Conservation (phyloP, 1,140 invertebrate genomes). For the Pseudachorutes palmiensis region DNA sequence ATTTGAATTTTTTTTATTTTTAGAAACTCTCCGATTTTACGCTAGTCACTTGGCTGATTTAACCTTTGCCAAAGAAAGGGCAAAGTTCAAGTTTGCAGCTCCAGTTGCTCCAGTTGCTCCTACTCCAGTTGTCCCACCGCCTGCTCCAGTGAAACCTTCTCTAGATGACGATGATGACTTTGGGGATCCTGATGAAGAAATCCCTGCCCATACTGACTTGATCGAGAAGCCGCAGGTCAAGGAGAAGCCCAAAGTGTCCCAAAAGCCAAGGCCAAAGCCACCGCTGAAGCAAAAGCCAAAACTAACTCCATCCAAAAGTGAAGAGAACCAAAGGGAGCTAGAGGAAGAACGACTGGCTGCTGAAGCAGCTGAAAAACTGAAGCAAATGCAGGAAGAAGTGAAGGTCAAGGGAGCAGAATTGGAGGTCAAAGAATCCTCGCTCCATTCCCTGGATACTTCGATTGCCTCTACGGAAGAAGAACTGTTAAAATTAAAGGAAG, state of each 20-base stretch:
- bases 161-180: conserved; percentile 33
- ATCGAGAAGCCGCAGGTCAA: conserved; percentile 17
- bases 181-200: conserved; percentile 33
- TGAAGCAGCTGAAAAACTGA: conserved; percentile 23
- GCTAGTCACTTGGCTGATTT: conserved; percentile 37
- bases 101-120: background rate
- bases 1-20: conserved; percentile 5
- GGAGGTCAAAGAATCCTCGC: conserved; percentile 20
- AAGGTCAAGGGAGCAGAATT: conserved; percentile 18
- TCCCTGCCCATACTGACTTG: conserved; percentile 7
- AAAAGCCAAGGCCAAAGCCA: conserved; percentile 30
- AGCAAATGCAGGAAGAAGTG: conserved; percentile 27
- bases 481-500: conserved; percentile 43
- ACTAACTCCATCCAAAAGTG: conserved; percentile 16
- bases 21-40: conserved; percentile 35
- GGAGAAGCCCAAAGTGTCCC: conserved; percentile 29
- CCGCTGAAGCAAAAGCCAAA: conserved; percentile 27
- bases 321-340: conserved; percentile 20
- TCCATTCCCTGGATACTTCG: conserved; percentile 39
- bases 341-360: conserved; percentile 11
- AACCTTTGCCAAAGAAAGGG: conserved; percentile 30
- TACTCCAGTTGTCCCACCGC: background rate
- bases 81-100: conserved; percentile 25
- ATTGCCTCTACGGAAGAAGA: conserved; percentile 45
- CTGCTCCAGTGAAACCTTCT: too few relatives aligned